Base-by-base conservation (phyloP, 2,113 vertebrate species). In the Erythrolamprus reginae region DNA sequence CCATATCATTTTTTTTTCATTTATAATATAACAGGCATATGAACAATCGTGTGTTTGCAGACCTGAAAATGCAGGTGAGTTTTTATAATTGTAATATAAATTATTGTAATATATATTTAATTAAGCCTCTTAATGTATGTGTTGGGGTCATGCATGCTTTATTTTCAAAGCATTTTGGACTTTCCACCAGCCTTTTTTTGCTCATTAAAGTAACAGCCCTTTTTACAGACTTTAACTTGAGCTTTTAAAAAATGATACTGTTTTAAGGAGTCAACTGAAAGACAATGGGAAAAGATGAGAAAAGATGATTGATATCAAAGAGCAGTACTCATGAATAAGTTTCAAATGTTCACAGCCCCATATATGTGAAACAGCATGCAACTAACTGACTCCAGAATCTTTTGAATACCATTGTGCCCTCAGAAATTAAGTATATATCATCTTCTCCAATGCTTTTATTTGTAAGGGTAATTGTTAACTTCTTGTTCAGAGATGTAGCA, bases 41-140 rank as follows among this genome's bases (percentile, higher is more conserved):
- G 98, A 98, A 70, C 98, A 97, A 21, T 96, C 97, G 90, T 96
- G 96, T 15, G 93, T 96, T 51, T 97, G 95, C 61, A 97, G 95
- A 91, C 98, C 98, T 90, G 97, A 97, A 91, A 95, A 89, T 82
- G 55, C 92, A 96, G 97, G 99, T 99, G 92, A 98, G 98, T 97
- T 92, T 85, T 85, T 85, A 42, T 77, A 21, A 28, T 3, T 83
- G 65, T 58, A 26, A 5, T 88, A 52, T 58, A 24, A 61, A 86
- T 89, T 92, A 19, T n/a, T 1, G 52, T 91, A 90, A 86, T 92
- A 84, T 12, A 92, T 93, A 82, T 13, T 3, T 86, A 82, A 88
- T 4, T 7, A 86, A 92, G 91, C 12, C 1, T 15, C 10, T 3
- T 0, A 2, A 61, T 47, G 4, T 21, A 33, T 84, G 15, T 84